A percentile compares a stretch with the other conserved stretches of the same genome.
phyloP scores from a whole-genome alignment of 64 coral and sea anemone species.

The Stylophora pistillata region DNA sequence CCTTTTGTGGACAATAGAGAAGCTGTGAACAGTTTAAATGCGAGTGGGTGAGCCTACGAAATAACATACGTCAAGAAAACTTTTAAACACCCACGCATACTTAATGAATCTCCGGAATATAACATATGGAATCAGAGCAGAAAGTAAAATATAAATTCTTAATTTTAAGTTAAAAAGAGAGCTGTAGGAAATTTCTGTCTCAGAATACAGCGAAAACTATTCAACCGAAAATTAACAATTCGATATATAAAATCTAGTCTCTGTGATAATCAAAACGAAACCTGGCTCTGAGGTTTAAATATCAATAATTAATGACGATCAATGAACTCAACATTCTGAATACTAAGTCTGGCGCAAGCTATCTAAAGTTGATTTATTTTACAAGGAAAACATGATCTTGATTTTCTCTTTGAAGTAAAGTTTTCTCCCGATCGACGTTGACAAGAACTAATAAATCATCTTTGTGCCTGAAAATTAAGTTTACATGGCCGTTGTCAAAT shows the following conservation, averaged over 20 bases:
- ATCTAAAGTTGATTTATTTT: neutral
- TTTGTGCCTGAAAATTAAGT: neutral
- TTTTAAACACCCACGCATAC: conserved; percentile 6
- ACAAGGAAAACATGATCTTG: neutral
- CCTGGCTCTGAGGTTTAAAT: neutral
- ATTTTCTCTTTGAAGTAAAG: neutral
- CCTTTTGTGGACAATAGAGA: neutral
- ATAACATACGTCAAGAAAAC: conserved; percentile 22
- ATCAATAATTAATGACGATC: neutral
- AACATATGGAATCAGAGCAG: neutral
- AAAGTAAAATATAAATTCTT: neutral
- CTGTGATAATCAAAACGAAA: neutral
- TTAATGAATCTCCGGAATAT: neutral
- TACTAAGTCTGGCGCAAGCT: neutral
- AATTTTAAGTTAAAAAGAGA: neutral
- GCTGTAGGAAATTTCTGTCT: neutral
- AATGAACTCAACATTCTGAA: neutral
- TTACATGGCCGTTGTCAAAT: neutral
- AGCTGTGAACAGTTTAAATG: neutral
- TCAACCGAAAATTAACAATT: neutral
- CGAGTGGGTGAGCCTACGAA: neutral
- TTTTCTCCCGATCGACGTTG: neutral
- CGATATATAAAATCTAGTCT: neutral
- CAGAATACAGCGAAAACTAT: neutral
- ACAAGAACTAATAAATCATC: neutral